These are phyloP conservation scores for Tubulanus polymorphus DNA, from an alignment of 2,888 invertebrate genomes.

Conservation along the genomic window DNA sequence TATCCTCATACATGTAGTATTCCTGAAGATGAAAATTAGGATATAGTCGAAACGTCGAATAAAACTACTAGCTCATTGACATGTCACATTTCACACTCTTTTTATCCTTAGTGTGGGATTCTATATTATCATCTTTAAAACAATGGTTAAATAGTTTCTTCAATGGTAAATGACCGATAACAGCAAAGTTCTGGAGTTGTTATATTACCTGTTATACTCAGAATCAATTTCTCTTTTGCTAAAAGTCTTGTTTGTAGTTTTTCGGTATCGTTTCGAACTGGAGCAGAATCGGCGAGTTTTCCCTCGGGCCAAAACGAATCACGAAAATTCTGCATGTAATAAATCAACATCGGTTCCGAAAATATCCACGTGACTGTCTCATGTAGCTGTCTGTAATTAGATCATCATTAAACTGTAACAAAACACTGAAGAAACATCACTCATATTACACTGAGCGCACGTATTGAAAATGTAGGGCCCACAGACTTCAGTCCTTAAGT, in stretches of 20 bases:
- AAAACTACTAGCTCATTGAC: too few species aligned
- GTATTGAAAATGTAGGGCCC: too few species aligned
- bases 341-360: conserved; percentile 86
- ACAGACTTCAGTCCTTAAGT: too few species aligned
- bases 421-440: conserved; percentile 6
- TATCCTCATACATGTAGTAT: too few species aligned
- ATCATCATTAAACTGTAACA: conserved; percentile 16
- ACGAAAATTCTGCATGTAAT: conserved; percentile 75
- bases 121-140: too few species aligned
- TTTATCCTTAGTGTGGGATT: too few species aligned
- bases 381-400: conserved; percentile 69
- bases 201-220: conserved; percentile 49
- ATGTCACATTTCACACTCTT: too few species aligned
- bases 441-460: background rate
- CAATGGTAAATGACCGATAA: too few species aligned
- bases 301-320: conserved; percentile 90
- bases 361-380: conserved; percentile 83
- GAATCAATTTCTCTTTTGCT: conserved; percentile 50
- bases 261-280: conserved; percentile 61
- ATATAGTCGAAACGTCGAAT: too few species aligned
- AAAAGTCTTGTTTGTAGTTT: conserved; percentile 54
- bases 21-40: too few species aligned
- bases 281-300: conserved; percentile 57
- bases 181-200: background rate
- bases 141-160: too few species aligned